Conservation (phyloP, 2,888 invertebrate genomes). For the Mesochorus sp. region DNA sequence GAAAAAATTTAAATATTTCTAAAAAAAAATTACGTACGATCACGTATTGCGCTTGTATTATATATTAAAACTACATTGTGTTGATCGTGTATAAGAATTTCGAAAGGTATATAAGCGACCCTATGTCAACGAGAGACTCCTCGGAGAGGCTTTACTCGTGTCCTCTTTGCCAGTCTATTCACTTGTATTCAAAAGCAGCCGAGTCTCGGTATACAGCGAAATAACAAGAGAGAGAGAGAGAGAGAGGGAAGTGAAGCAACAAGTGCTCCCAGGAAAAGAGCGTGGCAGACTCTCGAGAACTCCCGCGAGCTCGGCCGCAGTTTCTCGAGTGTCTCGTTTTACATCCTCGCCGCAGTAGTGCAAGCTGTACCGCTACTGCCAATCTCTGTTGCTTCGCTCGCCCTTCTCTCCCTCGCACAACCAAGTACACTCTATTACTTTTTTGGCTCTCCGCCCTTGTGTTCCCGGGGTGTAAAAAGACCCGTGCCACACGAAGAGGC, state of each 20-base stretch:
- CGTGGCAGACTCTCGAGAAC: constrained; percentile 43
- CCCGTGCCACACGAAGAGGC: background rate
- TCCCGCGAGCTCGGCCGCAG: constrained; percentile 48
- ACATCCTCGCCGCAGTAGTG: constrained; percentile 49
- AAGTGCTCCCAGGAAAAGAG: constrained; percentile 51
- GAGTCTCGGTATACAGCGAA: constrained; percentile 47
- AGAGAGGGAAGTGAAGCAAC: constrained; percentile 57
- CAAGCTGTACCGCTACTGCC: constrained; percentile 25
- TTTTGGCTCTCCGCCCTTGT: background rate
- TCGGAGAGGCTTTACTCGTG: too few relatives aligned
- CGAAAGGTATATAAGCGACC: too few relatives aligned
- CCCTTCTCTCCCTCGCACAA: background rate
- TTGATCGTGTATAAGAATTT: too few relatives aligned
- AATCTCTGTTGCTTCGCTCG: constrained; percentile 1
- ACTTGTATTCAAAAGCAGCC: constrained; percentile 78
- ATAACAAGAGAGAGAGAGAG: constrained; percentile 2
- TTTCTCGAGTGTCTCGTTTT: constrained; percentile 59
- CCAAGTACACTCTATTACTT: background rate
- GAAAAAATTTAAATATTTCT: too few relatives aligned
- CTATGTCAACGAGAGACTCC: too few relatives aligned
- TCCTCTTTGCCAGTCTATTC: constrained; percentile 60
- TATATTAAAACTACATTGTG: too few relatives aligned
- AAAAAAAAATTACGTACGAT: too few relatives aligned
- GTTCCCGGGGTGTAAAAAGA: constrained; percentile 17
- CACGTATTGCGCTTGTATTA: too few relatives aligned